phyloP scores from a whole-genome alignment of 1,140 invertebrate genomes.

The Ctenoplectra terminalis region DNA sequence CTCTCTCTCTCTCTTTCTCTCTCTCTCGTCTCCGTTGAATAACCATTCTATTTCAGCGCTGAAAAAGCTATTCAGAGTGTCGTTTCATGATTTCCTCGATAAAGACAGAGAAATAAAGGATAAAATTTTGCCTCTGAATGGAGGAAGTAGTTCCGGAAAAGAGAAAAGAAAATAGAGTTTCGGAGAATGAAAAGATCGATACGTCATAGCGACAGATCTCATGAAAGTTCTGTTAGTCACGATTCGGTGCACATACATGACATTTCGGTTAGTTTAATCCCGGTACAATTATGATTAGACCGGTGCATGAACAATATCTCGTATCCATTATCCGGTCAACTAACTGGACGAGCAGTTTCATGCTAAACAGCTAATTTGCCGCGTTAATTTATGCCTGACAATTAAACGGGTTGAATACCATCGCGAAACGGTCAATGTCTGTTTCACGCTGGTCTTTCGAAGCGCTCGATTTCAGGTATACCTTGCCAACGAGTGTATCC shows the following conservation, averaged over 20 bases:
- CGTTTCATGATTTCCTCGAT: not conserved
- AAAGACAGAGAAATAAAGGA: not conserved
- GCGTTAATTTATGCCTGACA: slow-evolving; percentile 33
- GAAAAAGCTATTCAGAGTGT: not conserved
- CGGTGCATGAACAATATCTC: slow-evolving; percentile 12
- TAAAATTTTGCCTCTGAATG: not conserved
- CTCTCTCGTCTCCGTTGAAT: not conserved
- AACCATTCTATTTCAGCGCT: not conserved
- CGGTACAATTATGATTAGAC: slow-evolving; percentile 22
- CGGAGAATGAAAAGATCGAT: not conserved
- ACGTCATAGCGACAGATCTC: no score
- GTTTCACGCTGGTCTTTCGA: no score
- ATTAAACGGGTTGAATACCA: slow-evolving; percentile 22
- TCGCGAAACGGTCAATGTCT: not conserved
- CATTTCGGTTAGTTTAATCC: slow-evolving; percentile 10
- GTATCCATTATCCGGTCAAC: slow-evolving; percentile 31
- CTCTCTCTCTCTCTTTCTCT: not conserved
- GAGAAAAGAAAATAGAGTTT: not conserved
- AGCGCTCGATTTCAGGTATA: no score
- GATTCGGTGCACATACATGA: not conserved
- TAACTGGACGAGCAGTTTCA: slow-evolving; percentile 25
- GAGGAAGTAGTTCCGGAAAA: not conserved
- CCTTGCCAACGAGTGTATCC: not conserved
- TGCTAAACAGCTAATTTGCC: slow-evolving; percentile 40
- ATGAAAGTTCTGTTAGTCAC: not conserved